Evolutionary conservation across 1,140 invertebrate genomes (phyloP).

Genomic region (Nasonia giraulti): DNA sequence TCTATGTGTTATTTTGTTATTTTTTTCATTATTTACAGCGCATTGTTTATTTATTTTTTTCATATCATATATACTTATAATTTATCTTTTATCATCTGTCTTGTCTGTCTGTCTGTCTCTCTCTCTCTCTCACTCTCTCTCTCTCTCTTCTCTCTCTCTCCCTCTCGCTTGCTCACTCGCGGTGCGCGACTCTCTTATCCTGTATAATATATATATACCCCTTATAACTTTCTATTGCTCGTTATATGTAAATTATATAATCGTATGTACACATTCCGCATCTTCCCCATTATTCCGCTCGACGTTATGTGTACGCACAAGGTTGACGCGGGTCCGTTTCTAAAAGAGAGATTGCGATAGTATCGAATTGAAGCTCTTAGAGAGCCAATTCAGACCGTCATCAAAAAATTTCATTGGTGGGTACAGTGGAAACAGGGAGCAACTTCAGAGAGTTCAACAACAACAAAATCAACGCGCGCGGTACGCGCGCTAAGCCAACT

Average conservation of each 20-base stretch:
- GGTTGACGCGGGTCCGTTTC: too few relatives aligned
- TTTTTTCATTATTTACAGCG: slow-evolving; percentile 64
- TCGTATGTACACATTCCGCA: not conserved
- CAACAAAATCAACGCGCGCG: too few relatives aligned
- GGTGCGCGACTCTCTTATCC: slow-evolving; percentile 7
- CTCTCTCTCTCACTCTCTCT: slow-evolving; percentile 31
- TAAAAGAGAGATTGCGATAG: too few relatives aligned
- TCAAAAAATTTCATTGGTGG: too few relatives aligned
- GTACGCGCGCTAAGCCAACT: too few relatives aligned
- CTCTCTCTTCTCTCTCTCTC: not conserved
- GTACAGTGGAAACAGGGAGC: too few relatives aligned
- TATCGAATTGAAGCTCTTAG: too few relatives aligned
- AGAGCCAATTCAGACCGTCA: too few relatives aligned
- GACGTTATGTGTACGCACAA: not conserved
- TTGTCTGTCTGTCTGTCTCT: slow-evolving; percentile 49
- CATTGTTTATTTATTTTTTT: slow-evolving; percentile 49
- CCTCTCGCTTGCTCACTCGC: not conserved
- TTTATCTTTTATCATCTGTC: slow-evolving; percentile 36
- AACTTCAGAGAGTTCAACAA: too few relatives aligned
- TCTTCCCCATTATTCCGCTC: slow-evolving; percentile 1
- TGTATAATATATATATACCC: slow-evolving; percentile 18
- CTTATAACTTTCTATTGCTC: slow-evolving; percentile 47
- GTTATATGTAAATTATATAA: slow-evolving; percentile 42
- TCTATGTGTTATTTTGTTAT: slow-evolving; percentile 51
- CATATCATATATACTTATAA: slow-evolving; percentile 25